Conservation (phyloP, 2,113 vertebrate species). For the Malurus elegans region DNA sequence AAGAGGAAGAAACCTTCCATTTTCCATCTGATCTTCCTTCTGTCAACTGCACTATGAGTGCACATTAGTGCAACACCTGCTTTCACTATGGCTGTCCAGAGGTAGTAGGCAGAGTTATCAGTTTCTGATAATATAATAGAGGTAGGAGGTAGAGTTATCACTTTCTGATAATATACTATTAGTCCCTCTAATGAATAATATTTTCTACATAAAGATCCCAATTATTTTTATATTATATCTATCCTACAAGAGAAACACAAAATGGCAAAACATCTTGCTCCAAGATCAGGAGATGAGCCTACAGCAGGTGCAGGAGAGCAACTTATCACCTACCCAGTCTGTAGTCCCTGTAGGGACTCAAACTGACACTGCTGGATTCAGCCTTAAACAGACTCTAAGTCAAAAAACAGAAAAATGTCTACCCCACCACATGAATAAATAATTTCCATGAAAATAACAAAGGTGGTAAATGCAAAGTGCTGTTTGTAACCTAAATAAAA, state of each 20-base stretch:
- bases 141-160: not conserved
- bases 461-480: not conserved
- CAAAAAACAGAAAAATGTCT: not conserved
- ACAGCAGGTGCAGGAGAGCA: not conserved
- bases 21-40: not conserved
- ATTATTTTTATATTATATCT: not conserved
- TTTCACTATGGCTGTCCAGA: not conserved
- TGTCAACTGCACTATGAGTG: not conserved
- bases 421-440: not conserved
- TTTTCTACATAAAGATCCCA: not conserved
- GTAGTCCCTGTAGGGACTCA: not conserved
- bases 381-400: not conserved
- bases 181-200: not conserved
- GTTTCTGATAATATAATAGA: not conserved
- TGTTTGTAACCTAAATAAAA: not conserved
- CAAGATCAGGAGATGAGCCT: not conserved
- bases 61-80: not conserved
- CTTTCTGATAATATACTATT: not conserved
- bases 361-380: not conserved
- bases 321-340: rapidly evolving
- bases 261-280: not conserved
- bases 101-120: not conserved
- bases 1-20: not conserved
- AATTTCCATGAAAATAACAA: not conserved
- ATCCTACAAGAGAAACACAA: not conserved